phyloP scores from a whole-genome alignment of 2,888 invertebrate species.

The Apamea anceps region DNA sequence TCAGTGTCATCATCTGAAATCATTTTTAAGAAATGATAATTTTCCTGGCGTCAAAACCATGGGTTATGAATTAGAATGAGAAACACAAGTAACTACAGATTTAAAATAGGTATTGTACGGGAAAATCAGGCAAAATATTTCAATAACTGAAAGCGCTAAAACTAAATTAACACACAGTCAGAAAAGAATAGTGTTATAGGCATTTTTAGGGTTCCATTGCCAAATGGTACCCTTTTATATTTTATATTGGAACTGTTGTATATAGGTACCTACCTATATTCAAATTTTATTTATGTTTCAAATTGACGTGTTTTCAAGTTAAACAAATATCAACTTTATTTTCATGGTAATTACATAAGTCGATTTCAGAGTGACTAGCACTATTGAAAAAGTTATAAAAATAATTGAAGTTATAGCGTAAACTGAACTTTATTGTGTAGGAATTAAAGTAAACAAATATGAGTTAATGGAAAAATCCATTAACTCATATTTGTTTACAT shows the following conservation, averaged over 20 bases:
- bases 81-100: neutral
- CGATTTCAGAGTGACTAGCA: too few species aligned
- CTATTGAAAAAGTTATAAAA: too few species aligned
- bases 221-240: neutral
- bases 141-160: neutral
- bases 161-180: neutral
- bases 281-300: too few species aligned
- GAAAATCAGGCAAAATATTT: neutral
- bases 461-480: too few species aligned
- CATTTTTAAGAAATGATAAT: neutral
- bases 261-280: too few species aligned
- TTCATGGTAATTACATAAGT: too few species aligned
- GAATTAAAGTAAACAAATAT: too few species aligned
- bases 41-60: neutral
- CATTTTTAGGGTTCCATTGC: neutral
- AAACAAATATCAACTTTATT: too few species aligned
- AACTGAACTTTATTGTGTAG: too few species aligned
- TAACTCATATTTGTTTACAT: too few species aligned
- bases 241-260: neutral
- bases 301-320: too few species aligned
- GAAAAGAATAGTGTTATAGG: neutral
- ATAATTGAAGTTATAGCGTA: too few species aligned
- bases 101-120: neutral
- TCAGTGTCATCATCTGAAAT: constrained; percentile 24
- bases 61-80: neutral